A percentile compares a stretch with the other conserved stretches of the same genome.
phyloP scores from a whole-genome alignment of 2,888 invertebrate species.

The Rhogogaster chlorosoma region DNA sequence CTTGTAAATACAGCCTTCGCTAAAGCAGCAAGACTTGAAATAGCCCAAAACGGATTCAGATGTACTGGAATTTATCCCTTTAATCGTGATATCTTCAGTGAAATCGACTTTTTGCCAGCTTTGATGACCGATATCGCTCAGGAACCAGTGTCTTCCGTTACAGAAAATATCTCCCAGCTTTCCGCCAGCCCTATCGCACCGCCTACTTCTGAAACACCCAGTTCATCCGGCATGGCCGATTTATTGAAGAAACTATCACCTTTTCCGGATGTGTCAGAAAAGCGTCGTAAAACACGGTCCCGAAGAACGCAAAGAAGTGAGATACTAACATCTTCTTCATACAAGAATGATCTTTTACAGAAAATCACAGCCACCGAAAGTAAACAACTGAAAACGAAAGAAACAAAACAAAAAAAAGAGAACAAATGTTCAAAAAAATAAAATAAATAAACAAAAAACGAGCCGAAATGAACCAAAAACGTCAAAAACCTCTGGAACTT shows the following conservation, averaged over 20 bases:
- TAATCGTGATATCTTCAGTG: constrained; percentile 22
- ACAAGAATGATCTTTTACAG: too few species aligned
- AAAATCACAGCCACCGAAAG: too few species aligned
- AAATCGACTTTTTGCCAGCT: constrained; percentile 5
- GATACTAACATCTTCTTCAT: too few species aligned
- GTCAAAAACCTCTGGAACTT: not conserved
- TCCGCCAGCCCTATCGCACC: not conserved
- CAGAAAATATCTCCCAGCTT: not conserved
- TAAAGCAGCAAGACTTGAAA: constrained; percentile 58
- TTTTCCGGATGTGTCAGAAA: constrained; percentile 1
- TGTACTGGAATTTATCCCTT: constrained; percentile 27
- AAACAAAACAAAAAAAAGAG: too few species aligned
- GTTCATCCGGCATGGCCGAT: not conserved
- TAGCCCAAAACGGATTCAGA: constrained; percentile 13
- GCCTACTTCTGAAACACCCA: not conserved
- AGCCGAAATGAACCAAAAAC: too few species aligned
- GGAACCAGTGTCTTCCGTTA: constrained; percentile 1
- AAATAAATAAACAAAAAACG: not conserved
- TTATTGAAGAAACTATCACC: not conserved
- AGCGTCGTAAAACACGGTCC: not conserved
- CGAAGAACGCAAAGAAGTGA: constrained; percentile 25
- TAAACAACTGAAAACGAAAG: too few species aligned
- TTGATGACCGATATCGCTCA: constrained; percentile 12
- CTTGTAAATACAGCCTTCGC: constrained; percentile 56
- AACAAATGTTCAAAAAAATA: not conserved